phyloP scores from a whole-genome alignment of 2,113 vertebrate genomes.

The Mesocricetus auratus region DNA sequence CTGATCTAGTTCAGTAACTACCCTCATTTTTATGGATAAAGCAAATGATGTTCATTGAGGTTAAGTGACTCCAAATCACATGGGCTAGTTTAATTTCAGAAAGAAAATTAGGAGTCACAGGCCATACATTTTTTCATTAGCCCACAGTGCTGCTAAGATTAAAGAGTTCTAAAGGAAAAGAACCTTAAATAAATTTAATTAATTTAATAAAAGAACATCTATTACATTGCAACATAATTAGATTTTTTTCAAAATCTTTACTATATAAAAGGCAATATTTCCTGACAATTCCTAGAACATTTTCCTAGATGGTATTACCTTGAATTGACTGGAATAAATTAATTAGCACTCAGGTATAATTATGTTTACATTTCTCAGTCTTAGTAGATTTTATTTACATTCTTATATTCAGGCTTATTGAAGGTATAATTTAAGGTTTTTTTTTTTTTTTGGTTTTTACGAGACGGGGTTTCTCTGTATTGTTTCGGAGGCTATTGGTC shows the following conservation, averaged over 20 bases:
- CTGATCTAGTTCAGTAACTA: neutral
- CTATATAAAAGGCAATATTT: neutral
- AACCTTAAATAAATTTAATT: neutral
- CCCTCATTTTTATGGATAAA: slow-evolving; percentile 3
- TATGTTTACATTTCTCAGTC: neutral
- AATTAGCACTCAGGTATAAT: neutral
- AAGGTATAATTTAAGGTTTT: neutral
- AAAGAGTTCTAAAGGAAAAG: neutral
- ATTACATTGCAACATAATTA: neutral
- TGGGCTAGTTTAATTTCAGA: slow-evolving; percentile 15
- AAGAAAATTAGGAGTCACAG: neutral
- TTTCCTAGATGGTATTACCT: neutral
- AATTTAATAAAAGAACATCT: neutral
- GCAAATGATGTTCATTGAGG: neutral
- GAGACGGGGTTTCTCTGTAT: too few species aligned
- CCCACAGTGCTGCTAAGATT: neutral
- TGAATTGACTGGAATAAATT: neutral
- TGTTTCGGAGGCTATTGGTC: too few species aligned
- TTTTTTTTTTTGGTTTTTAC: too few species aligned
- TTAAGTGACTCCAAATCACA: neutral
- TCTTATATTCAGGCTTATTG: neutral
- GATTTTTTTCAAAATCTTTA: neutral
- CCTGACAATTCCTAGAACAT: neutral
- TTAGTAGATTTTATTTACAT: neutral
- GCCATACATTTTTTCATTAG: neutral